Evolutionary conservation across 2,797 vertebrate genomes (phyloP), one percentile per base, ranked within the genome.

Genomic region (Ctenopoma multispine): DNA sequence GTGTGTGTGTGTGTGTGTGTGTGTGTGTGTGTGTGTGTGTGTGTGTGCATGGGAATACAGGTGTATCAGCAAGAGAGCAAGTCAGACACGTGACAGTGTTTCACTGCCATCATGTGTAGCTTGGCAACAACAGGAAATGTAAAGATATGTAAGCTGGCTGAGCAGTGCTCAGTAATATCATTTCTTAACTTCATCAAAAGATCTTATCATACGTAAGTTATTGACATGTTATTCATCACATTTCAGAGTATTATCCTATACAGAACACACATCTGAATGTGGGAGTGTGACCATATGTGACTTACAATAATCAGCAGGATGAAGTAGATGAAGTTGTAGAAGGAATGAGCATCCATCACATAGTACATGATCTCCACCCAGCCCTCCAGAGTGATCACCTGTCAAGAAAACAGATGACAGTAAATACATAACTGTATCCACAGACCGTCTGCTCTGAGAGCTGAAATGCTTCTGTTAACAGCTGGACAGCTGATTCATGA

Each of bases 351-450:
- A 2, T 99, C 97, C 97, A 99, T 99, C 84, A 99, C 98, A 0
- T 99, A 99, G 92, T 99, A 99, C 98, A 99, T 99, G 90, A 99
- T 99, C 92, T 99, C 98, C 90, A 99, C 97, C 98, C 98, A 99
- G 75, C 98, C 98, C 85, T 99, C 98, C 93, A 99, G 93, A 5
- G 98, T 99, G 83, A 99, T 99, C 77, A 99, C 98, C 98, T 99
- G 50, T 0, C 15, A 17, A 40, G 15, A 10, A 1, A 7, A 67
- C 13, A 69, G 20, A 17, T 0, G 18, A 51, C n/a, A 69, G 53
- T 11, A 11, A 49, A 23, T 0, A 46, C 18, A 9, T 20, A 20
- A 15, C 13, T 14, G 13, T 41, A 36, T 36, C 36, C 10, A 36
- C 36, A 36, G 36, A 12, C 9, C 2, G 36, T 36, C 36, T 36